phyloP scores from a whole-genome alignment of 2,113 vertebrate species.

The Porphyrio hochstetteri region DNA sequence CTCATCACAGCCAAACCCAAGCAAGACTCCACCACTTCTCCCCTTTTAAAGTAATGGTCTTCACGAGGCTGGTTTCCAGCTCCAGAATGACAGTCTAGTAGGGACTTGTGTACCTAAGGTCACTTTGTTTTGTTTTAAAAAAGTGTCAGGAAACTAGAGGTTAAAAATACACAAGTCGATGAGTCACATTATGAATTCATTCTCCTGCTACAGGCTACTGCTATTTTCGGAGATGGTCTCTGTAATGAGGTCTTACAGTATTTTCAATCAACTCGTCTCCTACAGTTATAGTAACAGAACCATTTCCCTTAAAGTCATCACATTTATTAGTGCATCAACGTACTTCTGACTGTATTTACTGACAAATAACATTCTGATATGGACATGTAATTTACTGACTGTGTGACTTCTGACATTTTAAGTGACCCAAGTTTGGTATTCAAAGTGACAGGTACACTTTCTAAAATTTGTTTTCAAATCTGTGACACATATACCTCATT shows the following conservation, averaged over 20 bases:
- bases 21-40: background rate
- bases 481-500: background rate
- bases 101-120: background rate
- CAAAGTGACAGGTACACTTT: background rate
- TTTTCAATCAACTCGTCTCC: background rate
- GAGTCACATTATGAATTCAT: background rate
- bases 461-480: background rate
- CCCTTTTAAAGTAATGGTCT: background rate
- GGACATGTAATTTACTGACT: background rate
- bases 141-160: background rate
- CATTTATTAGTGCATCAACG: background rate
- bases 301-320: background rate
- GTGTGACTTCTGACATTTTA: background rate
- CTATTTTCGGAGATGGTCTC: conserved; percentile 23
- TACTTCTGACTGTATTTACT: background rate
- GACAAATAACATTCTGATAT: background rate
- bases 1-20: background rate
- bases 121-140: background rate
- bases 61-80: background rate
- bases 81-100: background rate
- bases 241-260: background rate
- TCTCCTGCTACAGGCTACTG: background rate
- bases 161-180: background rate
- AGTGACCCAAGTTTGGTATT: background rate
- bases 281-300: background rate